Conservation (phyloP, 2,797 vertebrate genomes). For the Phalanger gymnotis region DNA sequence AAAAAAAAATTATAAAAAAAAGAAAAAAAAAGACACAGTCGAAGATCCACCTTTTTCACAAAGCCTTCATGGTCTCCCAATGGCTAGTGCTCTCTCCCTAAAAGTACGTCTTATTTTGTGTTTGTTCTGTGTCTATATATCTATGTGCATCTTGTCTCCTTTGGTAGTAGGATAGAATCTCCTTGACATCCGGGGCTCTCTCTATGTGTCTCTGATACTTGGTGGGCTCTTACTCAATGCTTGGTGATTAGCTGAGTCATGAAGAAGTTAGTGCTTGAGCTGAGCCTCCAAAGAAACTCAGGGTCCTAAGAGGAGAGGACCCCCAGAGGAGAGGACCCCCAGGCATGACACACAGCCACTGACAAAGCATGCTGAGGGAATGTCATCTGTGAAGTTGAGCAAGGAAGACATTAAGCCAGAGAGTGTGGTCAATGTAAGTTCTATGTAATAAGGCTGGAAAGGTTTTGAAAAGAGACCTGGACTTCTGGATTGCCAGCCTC, state of each 20-base stretch:
- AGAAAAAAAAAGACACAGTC: not conserved
- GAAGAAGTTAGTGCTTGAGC: not conserved
- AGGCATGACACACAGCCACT: not conserved
- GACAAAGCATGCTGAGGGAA: not conserved
- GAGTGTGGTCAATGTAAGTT: not conserved
- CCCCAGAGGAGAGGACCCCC: not conserved
- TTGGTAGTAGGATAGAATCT: not conserved
- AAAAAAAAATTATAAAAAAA: too few relatives aligned
- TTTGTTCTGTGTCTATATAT: not conserved
- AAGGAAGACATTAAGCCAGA: not conserved
- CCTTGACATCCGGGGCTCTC: not conserved
- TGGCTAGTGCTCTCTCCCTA: not conserved
- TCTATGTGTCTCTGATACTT: not conserved
- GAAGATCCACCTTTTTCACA: not conserved
- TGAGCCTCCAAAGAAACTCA: not conserved
- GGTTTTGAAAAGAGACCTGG: not conserved
- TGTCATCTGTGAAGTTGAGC: too few relatives aligned
- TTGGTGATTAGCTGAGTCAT: not conserved
- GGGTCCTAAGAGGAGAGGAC: not conserved
- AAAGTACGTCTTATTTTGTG: not conserved
- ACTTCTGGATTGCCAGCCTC: not conserved
- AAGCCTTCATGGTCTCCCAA: not conserved
- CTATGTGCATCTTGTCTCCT: not conserved
- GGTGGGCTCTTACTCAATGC: not conserved
- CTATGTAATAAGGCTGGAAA: not conserved